A percentile compares a stretch with the other conserved stretches of the same genome.
Conservation (phyloP, 2,797 vertebrate species). For the Florisuga fusca region DNA sequence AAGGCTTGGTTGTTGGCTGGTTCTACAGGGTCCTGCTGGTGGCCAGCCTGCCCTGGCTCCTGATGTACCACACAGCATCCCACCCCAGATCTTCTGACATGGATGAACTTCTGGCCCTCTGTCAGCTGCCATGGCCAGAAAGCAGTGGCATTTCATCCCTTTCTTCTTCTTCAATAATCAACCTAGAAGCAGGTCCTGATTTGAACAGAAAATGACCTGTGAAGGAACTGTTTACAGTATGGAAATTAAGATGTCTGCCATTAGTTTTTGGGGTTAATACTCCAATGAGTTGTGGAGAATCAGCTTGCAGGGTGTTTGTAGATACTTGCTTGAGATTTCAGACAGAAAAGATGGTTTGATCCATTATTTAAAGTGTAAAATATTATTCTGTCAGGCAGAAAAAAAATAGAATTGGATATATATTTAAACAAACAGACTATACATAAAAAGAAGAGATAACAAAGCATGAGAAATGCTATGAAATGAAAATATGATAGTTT, state of each 20-base stretch:
- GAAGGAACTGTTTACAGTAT: neutral
- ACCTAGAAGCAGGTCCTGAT: neutral
- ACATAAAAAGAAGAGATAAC: neutral
- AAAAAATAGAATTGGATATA: neutral
- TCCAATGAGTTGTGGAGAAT: neutral
- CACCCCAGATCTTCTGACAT: neutral
- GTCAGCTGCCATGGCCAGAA: neutral
- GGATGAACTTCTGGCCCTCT: neutral
- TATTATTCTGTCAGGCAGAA: neutral
- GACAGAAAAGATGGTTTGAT: neutral
- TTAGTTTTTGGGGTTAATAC: neutral
- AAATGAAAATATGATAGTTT: neutral
- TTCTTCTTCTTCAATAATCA: neutral
- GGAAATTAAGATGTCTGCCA: neutral
- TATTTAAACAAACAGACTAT: neutral
- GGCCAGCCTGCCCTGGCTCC: neutral
- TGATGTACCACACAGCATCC: neutral
- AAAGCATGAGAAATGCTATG: neutral
- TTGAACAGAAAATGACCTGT: neutral
- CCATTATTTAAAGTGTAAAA: neutral
- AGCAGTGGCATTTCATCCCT: rapidly evolving
- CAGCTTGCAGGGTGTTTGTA: neutral
- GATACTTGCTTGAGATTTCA: neutral
- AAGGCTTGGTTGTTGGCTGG: neutral
- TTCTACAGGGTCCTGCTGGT: neutral